These are phyloP conservation scores for Falco peregrinus DNA, from an alignment of 2,797 vertebrate species.

Conservation along the genomic window DNA sequence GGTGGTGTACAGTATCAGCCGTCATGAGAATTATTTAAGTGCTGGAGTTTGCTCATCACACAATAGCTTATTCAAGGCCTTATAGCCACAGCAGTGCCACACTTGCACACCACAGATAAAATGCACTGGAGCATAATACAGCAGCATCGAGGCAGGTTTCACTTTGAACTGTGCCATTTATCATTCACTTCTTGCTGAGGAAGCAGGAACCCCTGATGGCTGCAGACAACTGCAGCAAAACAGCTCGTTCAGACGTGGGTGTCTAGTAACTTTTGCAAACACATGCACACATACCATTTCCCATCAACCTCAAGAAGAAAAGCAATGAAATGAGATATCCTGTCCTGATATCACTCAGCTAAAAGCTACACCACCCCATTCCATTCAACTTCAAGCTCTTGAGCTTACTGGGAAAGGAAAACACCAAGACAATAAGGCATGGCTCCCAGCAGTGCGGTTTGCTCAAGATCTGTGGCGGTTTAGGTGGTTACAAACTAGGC, in stretches of 20 bases:
- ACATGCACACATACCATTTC: fast-evolving
- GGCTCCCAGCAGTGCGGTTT: background rate
- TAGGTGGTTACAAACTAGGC: background rate
- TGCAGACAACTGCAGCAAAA: background rate
- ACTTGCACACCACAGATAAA: background rate
- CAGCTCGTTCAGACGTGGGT: fast-evolving
- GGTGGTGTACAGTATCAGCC: background rate
- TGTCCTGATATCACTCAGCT: background rate
- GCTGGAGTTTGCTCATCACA: background rate
- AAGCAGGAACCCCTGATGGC: background rate
- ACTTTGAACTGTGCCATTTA: background rate
- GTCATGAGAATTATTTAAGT: background rate
- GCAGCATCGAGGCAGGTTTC: background rate
- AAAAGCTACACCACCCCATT: background rate
- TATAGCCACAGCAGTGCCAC: background rate
- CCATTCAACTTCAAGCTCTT: background rate
- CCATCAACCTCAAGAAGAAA: background rate
- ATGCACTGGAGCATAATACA: background rate
- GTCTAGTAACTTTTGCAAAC: background rate
- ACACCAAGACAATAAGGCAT: background rate
- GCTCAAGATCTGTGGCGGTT: background rate
- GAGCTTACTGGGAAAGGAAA: background rate
- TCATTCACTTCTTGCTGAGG: background rate
- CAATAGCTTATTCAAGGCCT: background rate
- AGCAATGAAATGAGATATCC: background rate